Evolutionary conservation across 37 sponge, comb jelly and placozoan genomes (phyloP).

Genomic region (Agelas oroides): DNA sequence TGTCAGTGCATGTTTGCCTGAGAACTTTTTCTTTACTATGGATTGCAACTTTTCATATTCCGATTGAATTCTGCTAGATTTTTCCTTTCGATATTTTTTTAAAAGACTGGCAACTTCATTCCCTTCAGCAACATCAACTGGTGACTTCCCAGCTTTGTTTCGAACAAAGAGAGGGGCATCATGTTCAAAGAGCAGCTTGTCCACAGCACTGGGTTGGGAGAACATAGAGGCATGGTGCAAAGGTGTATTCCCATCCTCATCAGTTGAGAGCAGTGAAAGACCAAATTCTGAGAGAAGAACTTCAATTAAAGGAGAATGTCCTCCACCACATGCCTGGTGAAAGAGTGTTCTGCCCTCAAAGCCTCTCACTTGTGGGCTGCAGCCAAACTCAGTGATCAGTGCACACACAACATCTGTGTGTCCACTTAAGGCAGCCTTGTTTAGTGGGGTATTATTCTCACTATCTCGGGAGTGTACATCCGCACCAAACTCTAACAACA

Average conservation of each 20-base stretch:
- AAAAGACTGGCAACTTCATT: neutral
- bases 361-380: slow-evolving; percentile 1
- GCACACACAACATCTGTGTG: slow-evolving; percentile 6
- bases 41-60: neutral
- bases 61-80: neutral
- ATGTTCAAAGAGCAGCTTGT: neutral
- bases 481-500: neutral
- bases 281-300: no score
- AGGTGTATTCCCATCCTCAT: neutral
- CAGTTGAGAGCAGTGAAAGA: slow-evolving; percentile 13
- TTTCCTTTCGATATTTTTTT: neutral
- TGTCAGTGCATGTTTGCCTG: neutral
- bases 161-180: slow-evolving; percentile 20
- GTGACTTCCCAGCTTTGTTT: slow-evolving; percentile 13
- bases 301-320: neutral
- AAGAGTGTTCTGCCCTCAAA: slow-evolving; percentile 18
- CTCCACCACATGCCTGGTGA: neutral
- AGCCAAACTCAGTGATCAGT: slow-evolving; percentile 29
- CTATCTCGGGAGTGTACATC: neutral
- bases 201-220: neutral
- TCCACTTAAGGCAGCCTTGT: slow-evolving; percentile 2
- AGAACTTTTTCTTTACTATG: neutral
- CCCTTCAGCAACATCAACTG: slow-evolving; percentile 9
- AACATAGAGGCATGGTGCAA: slow-evolving; percentile 21
- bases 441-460: neutral